phyloP scores from a whole-genome alignment of 2,797 vertebrate species.

The Loriculus beryllinus region DNA sequence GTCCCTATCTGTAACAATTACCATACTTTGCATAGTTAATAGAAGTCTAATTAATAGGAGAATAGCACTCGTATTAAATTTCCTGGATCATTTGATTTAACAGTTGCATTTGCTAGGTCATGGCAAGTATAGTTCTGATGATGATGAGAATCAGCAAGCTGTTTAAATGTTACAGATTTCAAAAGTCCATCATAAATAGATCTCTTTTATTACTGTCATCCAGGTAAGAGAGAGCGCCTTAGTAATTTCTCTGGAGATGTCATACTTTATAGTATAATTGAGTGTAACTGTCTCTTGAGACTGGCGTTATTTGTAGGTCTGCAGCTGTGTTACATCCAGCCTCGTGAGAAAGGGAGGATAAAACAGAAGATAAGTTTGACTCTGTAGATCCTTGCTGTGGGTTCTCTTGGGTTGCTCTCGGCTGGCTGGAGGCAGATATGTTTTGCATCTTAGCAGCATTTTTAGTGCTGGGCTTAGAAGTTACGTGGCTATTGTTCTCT shows the following conservation, averaged over 20 bases:
- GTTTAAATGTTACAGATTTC: slow-evolving; percentile 50
- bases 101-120: slow-evolving; percentile 37
- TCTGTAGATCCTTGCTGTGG: neutral
- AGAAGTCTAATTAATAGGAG: slow-evolving; percentile 16
- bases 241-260: slow-evolving; percentile 67
- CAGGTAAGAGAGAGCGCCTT: slow-evolving; percentile 56
- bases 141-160: slow-evolving; percentile 56
- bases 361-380: neutral
- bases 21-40: slow-evolving; percentile 34
- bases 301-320: slow-evolving; percentile 31
- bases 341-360: neutral
- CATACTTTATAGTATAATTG: slow-evolving; percentile 67
- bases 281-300: slow-evolving; percentile 64
- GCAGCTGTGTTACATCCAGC: slow-evolving; percentile 46
- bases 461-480: neutral
- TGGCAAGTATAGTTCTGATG: neutral
- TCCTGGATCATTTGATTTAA: slow-evolving; percentile 37
- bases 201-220: slow-evolving; percentile 68
- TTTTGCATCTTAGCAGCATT: neutral
- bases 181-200: slow-evolving; percentile 64
- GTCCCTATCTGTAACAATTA: neutral
- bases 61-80: slow-evolving; percentile 8
- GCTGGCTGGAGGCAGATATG: neutral
- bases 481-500: neutral
- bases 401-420: neutral